phyloP scores from a whole-genome alignment of 2,797 vertebrate species.

The Tragopan temminckii region DNA sequence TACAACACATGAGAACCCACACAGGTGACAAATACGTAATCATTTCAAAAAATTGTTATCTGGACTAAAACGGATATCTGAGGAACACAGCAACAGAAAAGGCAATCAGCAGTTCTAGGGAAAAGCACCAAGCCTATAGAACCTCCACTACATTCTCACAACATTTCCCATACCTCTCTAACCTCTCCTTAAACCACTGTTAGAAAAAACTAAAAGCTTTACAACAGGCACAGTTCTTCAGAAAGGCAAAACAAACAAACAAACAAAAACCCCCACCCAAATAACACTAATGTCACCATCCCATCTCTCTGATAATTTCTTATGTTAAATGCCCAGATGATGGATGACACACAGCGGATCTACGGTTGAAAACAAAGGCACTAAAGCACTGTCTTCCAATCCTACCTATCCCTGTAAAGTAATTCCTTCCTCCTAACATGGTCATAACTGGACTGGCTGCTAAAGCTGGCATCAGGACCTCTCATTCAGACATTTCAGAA shows the following conservation, averaged over 20 bases:
- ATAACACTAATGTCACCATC: not conserved
- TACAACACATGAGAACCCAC: not conserved
- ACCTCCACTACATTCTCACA: not conserved
- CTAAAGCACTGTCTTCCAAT: not conserved
- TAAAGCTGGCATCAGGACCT: not conserved
- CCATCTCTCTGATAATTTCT: not conserved
- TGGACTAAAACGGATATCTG: fast-evolving
- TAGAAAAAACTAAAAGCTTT: not conserved
- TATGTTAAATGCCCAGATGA: not conserved
- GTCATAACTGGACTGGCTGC: not conserved
- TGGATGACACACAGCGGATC: fast-evolving
- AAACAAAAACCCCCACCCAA: too few species aligned
- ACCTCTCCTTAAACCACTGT: fast-evolving
- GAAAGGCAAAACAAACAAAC: not conserved
- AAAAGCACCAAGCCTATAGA: not conserved
- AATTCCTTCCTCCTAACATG: not conserved
- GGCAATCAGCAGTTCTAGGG: not conserved
- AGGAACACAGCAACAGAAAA: not conserved
- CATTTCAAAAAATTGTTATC: fast-evolving
- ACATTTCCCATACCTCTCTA: fast-evolving
- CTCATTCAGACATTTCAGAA: not conserved
- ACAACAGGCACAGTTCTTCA: not conserved
- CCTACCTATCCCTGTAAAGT: not conserved
- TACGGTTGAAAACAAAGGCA: not conserved
- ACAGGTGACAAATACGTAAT: fast-evolving